Evolutionary conservation across 2,113 vertebrate species (phyloP).

Genomic region (Verasper variegatus): DNA sequence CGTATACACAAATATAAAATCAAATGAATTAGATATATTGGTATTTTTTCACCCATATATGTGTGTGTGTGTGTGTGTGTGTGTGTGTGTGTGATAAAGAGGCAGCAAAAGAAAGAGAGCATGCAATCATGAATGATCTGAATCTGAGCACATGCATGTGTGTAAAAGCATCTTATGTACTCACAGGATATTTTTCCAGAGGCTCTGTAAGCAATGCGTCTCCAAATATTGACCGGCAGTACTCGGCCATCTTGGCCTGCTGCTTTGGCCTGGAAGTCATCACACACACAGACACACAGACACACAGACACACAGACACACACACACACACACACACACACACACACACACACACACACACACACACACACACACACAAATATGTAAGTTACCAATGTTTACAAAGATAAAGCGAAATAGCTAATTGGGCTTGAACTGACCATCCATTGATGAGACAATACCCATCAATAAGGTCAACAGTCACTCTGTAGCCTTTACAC

Average conservation of each 20-base stretch:
- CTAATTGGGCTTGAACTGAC: not conserved
- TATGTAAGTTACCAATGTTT: conserved; percentile 8
- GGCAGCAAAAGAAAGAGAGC: not conserved
- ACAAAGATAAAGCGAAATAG: not conserved
- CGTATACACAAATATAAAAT: not conserved
- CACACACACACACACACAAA: conserved; percentile 25
- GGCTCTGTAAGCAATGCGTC: conserved; percentile 94
- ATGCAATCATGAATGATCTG: conserved; percentile 16
- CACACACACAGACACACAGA: conserved; percentile 22
- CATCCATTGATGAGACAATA: not conserved
- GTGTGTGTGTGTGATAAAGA: not conserved
- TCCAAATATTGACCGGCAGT: conserved; percentile 97
- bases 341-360: conserved; percentile 22
- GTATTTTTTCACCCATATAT: not conserved
- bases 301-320: too few species aligned
- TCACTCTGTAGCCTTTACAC: not conserved
- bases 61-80: conserved; percentile 10
- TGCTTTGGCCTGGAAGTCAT: conserved; percentile 89
- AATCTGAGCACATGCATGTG: not conserved
- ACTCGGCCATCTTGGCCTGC: conserved; percentile 99
- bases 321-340: conserved; percentile 21
- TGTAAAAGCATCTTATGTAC: conserved; percentile 50
- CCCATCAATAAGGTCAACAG: conserved; percentile 13
- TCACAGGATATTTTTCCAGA: conserved; percentile 96
- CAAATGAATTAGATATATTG: not conserved